phyloP scores from a whole-genome alignment of 2,888 invertebrate genomes.

The Epirrhoe tristata region DNA sequence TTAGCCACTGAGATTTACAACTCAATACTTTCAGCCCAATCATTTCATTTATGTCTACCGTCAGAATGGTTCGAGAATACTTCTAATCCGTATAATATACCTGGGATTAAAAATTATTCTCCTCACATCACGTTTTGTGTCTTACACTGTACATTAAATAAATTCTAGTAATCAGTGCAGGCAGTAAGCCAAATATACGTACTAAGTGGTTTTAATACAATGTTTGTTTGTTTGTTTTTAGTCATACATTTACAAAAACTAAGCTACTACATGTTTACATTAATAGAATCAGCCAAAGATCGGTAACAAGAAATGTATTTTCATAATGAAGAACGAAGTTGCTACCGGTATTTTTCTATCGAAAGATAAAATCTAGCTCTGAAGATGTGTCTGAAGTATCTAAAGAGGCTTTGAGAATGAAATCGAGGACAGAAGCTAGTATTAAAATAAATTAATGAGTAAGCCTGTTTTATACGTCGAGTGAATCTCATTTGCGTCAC shows the following conservation, averaged over 20 bases:
- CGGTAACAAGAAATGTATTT: no score
- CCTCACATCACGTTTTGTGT: constrained; percentile 14
- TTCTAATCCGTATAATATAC: constrained; percentile 34
- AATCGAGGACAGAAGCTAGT: background rate
- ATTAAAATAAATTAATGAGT: constrained; percentile 58
- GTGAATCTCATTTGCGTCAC: constrained; percentile 50
- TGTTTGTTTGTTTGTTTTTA: background rate
- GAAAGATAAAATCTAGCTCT: no score
- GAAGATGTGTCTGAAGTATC: no score
- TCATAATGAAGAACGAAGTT: no score
- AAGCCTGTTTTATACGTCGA: constrained; percentile 46
- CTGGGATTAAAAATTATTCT: constrained; percentile 22
- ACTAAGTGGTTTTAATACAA: background rate
- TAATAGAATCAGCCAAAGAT: no score
- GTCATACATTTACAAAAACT: background rate
- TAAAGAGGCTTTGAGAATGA: background rate
- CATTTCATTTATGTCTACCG: background rate
- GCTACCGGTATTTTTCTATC: no score
- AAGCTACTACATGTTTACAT: no score
- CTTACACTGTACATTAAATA: constrained; percentile 30
- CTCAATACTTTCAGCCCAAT: background rate
- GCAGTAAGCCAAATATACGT: constrained; percentile 52
- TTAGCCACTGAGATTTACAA: no score
- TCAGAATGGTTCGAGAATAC: constrained; percentile 18
- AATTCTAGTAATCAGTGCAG: constrained; percentile 42